Evolutionary conservation across 53 echinoderm and acorn worm genomes (phyloP).

Genomic region (Henricia sp.): DNA sequence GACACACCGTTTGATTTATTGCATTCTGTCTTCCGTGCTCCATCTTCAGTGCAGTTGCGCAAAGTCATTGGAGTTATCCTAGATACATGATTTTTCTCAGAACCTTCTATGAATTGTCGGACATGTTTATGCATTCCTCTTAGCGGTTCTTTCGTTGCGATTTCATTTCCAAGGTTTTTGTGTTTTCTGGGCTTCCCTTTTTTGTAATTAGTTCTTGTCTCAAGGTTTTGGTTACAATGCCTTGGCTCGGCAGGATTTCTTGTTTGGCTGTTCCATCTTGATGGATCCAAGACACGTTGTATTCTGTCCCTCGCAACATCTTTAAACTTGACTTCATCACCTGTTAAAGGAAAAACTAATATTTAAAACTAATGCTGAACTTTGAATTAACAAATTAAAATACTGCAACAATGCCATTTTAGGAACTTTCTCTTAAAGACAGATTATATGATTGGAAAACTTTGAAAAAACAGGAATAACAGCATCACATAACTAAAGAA

Average conservation of each 20-base stretch:
- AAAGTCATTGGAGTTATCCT: background rate
- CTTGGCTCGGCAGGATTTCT: background rate
- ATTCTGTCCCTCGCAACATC: constrained; percentile 52
- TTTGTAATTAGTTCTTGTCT: background rate
- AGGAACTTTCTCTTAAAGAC: too few species aligned
- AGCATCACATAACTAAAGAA: too few species aligned
- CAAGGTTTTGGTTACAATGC: background rate
- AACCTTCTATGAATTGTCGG: background rate
- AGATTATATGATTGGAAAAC: too few species aligned
- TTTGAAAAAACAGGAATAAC: too few species aligned
- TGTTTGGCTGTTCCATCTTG: constrained; percentile 15
- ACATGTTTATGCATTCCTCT: constrained; percentile 37
- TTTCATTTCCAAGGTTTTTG: background rate
- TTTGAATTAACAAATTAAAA: too few species aligned
- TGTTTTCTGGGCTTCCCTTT: constrained; percentile 2
- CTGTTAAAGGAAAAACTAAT: constrained; percentile 42
- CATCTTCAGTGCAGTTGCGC: background rate
- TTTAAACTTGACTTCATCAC: constrained; percentile 69
- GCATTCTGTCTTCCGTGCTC: background rate
- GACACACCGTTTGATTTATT: background rate
- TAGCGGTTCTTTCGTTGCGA: background rate
- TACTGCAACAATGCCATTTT: too few species aligned
- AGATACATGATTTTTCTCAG: background rate
- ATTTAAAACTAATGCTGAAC: too few species aligned
- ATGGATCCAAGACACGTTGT: constrained; percentile 15